Percentiles rank a stretch among this genome's conserved stretches.
Conservation (phyloP, 2,888 invertebrate genomes). For the Plebejus argus region DNA sequence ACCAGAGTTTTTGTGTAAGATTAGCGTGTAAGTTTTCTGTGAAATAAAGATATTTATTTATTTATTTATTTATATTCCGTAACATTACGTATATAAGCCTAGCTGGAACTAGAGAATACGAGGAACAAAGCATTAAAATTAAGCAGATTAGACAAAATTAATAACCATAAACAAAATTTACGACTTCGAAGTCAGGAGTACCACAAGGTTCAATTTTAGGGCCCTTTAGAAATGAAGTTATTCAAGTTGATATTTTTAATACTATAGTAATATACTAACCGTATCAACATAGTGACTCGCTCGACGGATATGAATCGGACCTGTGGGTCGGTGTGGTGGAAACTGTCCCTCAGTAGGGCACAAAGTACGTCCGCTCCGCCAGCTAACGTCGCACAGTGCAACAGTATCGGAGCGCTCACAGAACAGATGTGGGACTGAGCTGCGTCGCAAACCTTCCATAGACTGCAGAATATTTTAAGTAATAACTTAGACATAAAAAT, state of each 20-base stretch:
- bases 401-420: conserved; percentile 93
- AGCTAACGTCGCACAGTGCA: conserved; percentile 97
- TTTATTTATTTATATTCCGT: too few relatives aligned
- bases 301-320: conserved; percentile 97
- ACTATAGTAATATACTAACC: conserved; percentile 51
- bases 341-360: conserved; percentile 96
- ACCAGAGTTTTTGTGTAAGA: too few relatives aligned
- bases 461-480: conserved; percentile 71
- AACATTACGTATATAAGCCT: neutral
- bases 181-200: neutral
- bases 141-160: neutral
- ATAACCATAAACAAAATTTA: neutral
- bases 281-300: conserved; percentile 94
- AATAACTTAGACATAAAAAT: neutral
- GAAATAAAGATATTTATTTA: too few relatives aligned
- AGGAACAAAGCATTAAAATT: neutral
- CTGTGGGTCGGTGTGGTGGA: conserved; percentile 94
- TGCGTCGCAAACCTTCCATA: conserved; percentile 96
- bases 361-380: conserved; percentile 98
- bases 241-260: neutral
- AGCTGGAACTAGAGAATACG: neutral
- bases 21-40: too few relatives aligned
- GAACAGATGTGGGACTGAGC: conserved; percentile 97
- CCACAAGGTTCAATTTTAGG: neutral
- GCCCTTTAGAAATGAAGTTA: neutral